These are phyloP conservation scores for Nycteola revayana DNA, from an alignment of 2,888 invertebrate species.

Conservation along the genomic window DNA sequence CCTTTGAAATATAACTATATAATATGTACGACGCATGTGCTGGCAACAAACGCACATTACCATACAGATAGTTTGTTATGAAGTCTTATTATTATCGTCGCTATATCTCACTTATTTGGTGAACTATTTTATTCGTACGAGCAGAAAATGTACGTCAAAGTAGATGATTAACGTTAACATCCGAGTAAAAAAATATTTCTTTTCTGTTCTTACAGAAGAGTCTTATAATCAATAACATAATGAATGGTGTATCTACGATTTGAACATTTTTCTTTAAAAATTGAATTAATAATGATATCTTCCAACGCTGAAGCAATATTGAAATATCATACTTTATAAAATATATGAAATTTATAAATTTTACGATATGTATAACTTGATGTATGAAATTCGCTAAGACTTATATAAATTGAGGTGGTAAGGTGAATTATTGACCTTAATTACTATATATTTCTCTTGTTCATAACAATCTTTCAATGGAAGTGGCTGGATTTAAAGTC, in stretches of 20 bases:
- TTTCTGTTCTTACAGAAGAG: no score
- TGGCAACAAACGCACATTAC: conserved; percentile 51
- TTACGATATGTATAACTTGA: conserved; percentile 22
- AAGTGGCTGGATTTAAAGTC: no score
- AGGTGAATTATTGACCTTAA: no score
- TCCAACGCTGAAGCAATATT: conserved; percentile 69
- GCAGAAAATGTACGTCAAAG: no score
- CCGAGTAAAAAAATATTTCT: no score
- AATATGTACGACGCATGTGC: conserved; percentile 50
- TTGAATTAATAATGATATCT: conserved; percentile 44
- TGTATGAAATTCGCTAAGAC: conserved; percentile 23
- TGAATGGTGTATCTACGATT: no score
- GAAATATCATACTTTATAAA: conserved; percentile 60
- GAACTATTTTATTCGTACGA: no score
- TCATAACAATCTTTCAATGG: no score
- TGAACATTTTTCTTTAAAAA: no score
- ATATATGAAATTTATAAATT: conserved; percentile 42
- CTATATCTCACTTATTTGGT: conserved; percentile 7
- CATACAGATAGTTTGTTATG: conserved; percentile 6
- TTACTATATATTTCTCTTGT: no score
- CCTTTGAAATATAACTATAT: conserved; percentile 61
- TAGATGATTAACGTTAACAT: no score
- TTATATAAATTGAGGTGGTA: conserved; percentile 7
- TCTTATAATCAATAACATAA: no score
- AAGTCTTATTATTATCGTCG: conserved; percentile 3